These are phyloP conservation scores for Corapipo altera DNA, from an alignment of 2,113 vertebrate species.

Conservation along the genomic window DNA sequence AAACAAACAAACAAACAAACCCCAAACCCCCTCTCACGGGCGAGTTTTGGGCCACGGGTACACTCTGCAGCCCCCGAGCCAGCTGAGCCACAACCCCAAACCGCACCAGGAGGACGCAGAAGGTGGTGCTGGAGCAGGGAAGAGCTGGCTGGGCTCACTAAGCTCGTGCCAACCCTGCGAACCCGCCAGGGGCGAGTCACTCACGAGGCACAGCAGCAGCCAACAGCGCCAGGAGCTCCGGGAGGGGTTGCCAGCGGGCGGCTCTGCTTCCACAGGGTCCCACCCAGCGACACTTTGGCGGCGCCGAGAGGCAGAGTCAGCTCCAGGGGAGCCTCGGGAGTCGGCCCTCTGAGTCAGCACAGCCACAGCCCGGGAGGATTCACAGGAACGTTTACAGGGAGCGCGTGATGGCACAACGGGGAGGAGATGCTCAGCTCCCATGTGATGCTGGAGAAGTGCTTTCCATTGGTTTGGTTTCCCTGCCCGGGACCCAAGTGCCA, in stretches of 20 bases:
- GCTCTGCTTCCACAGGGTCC: background rate
- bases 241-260: accelerated
- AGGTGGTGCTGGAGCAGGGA: background rate
- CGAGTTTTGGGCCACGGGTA: accelerated
- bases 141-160: background rate
- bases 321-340: background rate
- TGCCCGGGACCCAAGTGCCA: accelerated
- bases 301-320: accelerated
- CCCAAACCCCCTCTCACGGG: background rate
- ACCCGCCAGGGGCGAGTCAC: accelerated
- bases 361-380: accelerated
- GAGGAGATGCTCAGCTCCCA: accelerated
- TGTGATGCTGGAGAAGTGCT: accelerated
- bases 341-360: background rate
- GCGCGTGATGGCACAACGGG: accelerated
- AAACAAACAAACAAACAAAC: no score
- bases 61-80: background rate
- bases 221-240: accelerated
- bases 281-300: accelerated
- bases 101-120: background rate
- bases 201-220: background rate
- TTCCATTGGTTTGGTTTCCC: accelerated
- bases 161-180: accelerated
- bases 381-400: accelerated
- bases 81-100: background rate